These are phyloP conservation scores for Leucopternis melanops DNA, from an alignment of 2,113 vertebrate genomes.

Conservation along the genomic window DNA sequence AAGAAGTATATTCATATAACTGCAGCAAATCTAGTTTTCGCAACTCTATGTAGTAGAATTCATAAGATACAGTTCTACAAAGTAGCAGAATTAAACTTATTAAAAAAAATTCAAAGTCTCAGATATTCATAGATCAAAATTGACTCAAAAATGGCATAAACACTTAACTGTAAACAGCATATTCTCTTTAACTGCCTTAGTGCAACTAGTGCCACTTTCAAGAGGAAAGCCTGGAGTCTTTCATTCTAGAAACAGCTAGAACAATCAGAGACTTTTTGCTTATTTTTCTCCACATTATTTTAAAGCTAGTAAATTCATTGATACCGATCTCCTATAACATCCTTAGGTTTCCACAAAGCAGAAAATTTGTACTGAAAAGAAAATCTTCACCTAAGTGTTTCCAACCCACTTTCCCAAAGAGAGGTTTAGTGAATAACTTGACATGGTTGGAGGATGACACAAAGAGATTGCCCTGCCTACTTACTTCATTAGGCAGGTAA, in stretches of 20 bases:
- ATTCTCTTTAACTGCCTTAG: neutral
- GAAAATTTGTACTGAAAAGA: neutral
- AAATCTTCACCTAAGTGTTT: neutral
- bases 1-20: neutral
- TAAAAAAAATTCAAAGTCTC: neutral
- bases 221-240: neutral
- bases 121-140: neutral
- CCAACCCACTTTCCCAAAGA: neutral
- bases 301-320: neutral
- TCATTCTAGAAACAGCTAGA: neutral
- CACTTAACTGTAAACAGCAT: neutral
- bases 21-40: neutral
- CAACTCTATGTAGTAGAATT: neutral
- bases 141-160: neutral
- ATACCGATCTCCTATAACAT: neutral
- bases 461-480: neutral
- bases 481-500: neutral
- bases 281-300: neutral
- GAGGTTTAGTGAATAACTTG: neutral
- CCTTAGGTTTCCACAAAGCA: neutral
- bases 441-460: neutral
- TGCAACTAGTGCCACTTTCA: neutral
- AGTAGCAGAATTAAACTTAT: neutral
- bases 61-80: neutral
- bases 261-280: too few relatives aligned